Base-by-base conservation (phyloP, 2,113 vertebrate genomes). In the Ictalurus punctatus region DNA sequence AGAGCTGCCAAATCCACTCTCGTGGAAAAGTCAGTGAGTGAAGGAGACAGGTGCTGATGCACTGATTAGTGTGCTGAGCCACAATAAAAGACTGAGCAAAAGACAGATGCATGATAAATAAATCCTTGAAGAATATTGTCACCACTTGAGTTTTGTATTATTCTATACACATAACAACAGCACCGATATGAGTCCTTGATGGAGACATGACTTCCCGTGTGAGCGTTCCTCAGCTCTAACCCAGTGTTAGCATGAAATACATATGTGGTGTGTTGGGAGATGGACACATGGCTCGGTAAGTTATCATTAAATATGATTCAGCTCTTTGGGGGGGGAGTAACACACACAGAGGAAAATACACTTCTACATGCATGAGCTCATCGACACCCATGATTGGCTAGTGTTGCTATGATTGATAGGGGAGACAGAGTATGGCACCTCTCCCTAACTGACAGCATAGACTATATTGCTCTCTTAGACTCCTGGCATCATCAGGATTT, bases 11-110 rank as follows among this genome's bases (percentile, higher is more conserved):
- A 37, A 89, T 44, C 71, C 40, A n/a, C 37, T 76, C 21, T 10
- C 8, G 54, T 61, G 54, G n/a, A 83, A 71, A 59, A 27, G 30
- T 44, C 6, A 86, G 54, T 27, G 23, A 86, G 56, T 59, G 37
- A 80, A 80, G 56, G 88, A 67, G 73, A 89, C 30, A 27, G 34
- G n/a, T 78, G 59, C n/a, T 14, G 74, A 71, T 61, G 23, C 23
- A 3, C 59, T 84, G 76, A 73, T 78, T 61, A 59, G 54, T 61
- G 85, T 78, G 13, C 13, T 59, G 52, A 59, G 56, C 56, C 61
- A 61, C 83, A 67, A 48, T 23, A 83, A 83, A 61, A 0, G 9
- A 83, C 25, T 17, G 6, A 67, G 83, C 61, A 17, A 67, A 84
- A 67, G 13, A 48, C 7, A 0, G 59, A 63, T 44, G 37, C 9